Evolutionary conservation across 2,113 vertebrate genomes (phyloP), one percentile per base, ranked within the genome.

Genomic region (Genyomyrus donnyi): DNA sequence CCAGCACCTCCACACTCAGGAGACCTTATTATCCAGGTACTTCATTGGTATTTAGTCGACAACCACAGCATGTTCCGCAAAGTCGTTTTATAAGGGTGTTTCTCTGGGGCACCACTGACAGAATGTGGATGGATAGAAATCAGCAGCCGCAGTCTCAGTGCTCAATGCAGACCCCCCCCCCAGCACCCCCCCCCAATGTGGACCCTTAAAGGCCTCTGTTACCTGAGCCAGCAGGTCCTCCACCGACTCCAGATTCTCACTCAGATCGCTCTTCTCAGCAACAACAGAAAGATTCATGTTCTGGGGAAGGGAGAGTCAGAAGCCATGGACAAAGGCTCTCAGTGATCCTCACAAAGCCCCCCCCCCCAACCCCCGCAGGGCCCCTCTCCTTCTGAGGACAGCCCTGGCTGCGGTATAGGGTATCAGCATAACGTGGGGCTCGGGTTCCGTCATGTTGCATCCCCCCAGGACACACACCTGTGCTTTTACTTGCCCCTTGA

Each of bases 181-280:
- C 35, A 0, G 1, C 46, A 9, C 35, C 46, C 27, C 62, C 77
- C 5, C 15, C 39, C 11, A 42, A 0, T 84, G 39, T 8, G 17
- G 7, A 21, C 35, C 74, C 74, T 19, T 39, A 45, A 70, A 9
- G 39, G 35, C 87, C 31, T 7, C 35, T 48, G 84, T 91, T 90
- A 91, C 89, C 90, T 91, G 89, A 91, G 35, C 58, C 50, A 45
- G 88, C 15, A 80, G 88, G 49, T 83, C 49, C 58, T 80, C 45
- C 70, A 62, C 49, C 17, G 46, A 11, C 39, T 19, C 85, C 1
- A 6, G 17, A 27, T 87, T 90, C 89, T 85, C 90, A 88, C 89
- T 15, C 17, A 9, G 62, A 83, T 24, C 42, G 15, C 46, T 15
- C 87, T 46, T 62, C 53, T 19, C 7, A 1, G 52, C 19, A 70